Evolutionary conservation across 2,797 vertebrate genomes (phyloP).

Genomic region (Taeniopygia guttata): DNA sequence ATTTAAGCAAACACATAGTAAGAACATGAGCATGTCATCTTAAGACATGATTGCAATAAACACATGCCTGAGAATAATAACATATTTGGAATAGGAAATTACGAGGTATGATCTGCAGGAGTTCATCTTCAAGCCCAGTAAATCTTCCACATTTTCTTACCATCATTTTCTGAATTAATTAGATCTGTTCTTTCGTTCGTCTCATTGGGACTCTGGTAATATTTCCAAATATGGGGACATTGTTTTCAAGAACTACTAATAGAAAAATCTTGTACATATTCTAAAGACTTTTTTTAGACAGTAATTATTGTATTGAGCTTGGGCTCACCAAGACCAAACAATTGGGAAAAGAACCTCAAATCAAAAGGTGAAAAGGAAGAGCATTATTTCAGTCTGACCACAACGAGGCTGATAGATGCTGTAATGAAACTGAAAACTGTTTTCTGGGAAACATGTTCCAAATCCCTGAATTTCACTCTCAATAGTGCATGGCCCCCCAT

Average conservation of each 20-base stretch:
- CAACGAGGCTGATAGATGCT: not conserved
- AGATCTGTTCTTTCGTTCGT: not conserved
- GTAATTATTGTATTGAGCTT: not conserved
- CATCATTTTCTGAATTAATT: not conserved
- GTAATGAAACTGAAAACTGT: not conserved
- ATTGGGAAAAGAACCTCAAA: not conserved
- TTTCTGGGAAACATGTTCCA: not conserved
- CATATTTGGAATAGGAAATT: not conserved
- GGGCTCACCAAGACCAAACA: not conserved
- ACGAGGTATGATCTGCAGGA: not conserved
- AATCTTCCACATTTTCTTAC: not conserved
- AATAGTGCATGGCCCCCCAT: not conserved
- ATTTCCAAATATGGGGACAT: not conserved
- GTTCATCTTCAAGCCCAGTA: not conserved
- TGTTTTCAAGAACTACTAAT: not conserved
- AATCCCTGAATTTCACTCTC: not conserved
- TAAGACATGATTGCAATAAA: not conserved
- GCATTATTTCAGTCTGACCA: not conserved
- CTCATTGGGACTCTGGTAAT: not conserved
- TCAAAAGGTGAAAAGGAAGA: not conserved
- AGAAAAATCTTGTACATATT: not conserved
- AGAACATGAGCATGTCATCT: not conserved
- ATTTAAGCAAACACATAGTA: not conserved
- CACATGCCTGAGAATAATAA: not conserved
- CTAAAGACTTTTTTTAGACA: not conserved